Conservation (phyloP, 2,113 vertebrate genomes). For the Rhea pennata region DNA sequence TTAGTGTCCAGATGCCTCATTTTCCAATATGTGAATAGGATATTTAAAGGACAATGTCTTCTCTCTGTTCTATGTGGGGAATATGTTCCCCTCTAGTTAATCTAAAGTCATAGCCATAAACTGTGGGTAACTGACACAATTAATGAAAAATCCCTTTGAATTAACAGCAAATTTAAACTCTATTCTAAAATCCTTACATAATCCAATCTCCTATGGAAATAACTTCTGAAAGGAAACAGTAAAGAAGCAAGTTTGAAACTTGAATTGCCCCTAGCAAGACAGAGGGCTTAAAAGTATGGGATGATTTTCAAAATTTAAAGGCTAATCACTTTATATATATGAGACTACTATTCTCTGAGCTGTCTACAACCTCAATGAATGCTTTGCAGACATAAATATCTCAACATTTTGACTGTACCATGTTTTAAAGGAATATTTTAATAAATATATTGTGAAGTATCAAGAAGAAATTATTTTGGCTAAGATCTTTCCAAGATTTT, state of each 20-base stretch:
- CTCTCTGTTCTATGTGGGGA: not conserved
- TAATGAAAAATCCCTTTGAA: constrained; percentile 3
- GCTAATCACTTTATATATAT: not conserved
- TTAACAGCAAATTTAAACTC: not conserved
- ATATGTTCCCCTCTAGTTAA: not conserved
- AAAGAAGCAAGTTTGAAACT: not conserved
- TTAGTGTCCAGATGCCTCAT: not conserved
- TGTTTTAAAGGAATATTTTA: not conserved
- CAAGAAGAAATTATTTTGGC: not conserved
- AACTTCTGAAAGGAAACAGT: not conserved
- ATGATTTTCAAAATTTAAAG: not conserved
- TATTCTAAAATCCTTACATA: not conserved
- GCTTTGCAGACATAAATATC: not conserved
- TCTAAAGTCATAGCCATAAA: not conserved
- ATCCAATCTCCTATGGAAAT: not conserved
- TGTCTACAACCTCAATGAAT: not conserved
- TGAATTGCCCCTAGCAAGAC: not conserved
- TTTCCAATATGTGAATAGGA: not conserved
- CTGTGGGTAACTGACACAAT: not conserved
- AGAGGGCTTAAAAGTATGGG: not conserved
- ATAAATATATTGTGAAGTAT: not conserved
- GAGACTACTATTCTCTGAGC: not conserved
- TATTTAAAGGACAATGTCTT: not conserved
- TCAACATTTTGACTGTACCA: not conserved
- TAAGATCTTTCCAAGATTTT: not conserved